Evolutionary conservation across 2,113 vertebrate genomes (phyloP), one percentile per base, ranked within the genome.

Genomic region (Eubucco bourcierii): DNA sequence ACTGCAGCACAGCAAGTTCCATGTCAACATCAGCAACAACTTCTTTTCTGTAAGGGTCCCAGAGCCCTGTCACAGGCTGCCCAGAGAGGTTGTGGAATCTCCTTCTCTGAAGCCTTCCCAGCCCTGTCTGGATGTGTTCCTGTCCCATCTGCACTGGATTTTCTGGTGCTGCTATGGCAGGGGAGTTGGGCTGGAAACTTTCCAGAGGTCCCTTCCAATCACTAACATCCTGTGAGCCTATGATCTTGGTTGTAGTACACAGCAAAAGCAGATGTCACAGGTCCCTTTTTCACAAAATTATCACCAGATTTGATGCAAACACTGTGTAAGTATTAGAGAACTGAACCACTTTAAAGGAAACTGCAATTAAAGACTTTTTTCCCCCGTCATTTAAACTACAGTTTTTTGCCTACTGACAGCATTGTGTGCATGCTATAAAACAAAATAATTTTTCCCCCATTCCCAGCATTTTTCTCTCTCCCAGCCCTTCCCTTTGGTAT

Each of bases 381-480:
- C 21, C 46, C 34, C 20, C 39, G 11, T 39, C 27, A 75, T 47
- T 80, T 31, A 46, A 81, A 14, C 6, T 15, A 29, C 11, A 77
- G 41, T 20, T 3, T 27, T 71, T 87, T 81, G 27, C 20, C n/a
- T 61, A 10, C 7, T 27, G 27, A 59, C 8, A 83, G 24, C 59
- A 77, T 39, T 4, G 4, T 3, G 31, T 0, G 1, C 7, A 19
- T 7, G 3, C 10, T 20, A 7, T 19, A 55, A 77, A 77, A 74
- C 2, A 0, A 66, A 85, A 46, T 29, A 7, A 1, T 27, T 66
- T 60, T 64, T 77, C 11, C 5, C 29, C 19, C 29, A 6, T 39
- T 80, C 10, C 29, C 34, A 80, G 64, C 12, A 47, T 8, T 20
- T 24, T 44, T 46, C 79, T 55, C 60, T 50, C 33, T 68, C 37